These are phyloP conservation scores for Drosophila atroscutellata DNA, from an alignment of 2,888 invertebrate species.

Conservation along the genomic window DNA sequence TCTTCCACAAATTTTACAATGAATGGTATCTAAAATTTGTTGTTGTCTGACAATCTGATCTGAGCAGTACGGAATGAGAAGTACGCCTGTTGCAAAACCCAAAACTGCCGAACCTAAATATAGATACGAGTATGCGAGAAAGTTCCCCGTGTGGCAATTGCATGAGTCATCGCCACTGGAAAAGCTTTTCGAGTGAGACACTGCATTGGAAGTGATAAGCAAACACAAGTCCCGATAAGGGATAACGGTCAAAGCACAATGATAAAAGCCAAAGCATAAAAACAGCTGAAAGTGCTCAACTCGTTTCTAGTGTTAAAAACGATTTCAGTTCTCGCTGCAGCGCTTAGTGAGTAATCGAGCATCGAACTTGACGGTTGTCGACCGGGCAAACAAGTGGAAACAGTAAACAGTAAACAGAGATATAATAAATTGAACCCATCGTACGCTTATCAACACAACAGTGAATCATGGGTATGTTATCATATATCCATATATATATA, in stretches of 20 bases:
- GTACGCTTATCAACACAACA: slow-evolving; percentile 21
- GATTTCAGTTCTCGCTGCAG: not conserved
- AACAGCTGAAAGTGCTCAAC: not conserved
- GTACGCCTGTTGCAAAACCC: not conserved
- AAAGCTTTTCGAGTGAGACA: slow-evolving; percentile 20
- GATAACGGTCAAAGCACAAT: slow-evolving; percentile 1
- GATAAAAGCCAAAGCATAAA: not conserved
- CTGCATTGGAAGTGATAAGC: slow-evolving; percentile 14
- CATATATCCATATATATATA: not conserved
- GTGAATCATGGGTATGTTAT: slow-evolving; percentile 57
- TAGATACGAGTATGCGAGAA: slow-evolving; percentile 7
- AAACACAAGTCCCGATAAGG: slow-evolving; percentile 6
- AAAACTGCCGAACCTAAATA: not conserved
- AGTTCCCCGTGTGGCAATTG: slow-evolving; percentile 3
- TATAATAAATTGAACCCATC: slow-evolving; percentile 1
- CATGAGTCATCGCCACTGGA: slow-evolving; percentile 26
- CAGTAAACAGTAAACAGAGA: not conserved
- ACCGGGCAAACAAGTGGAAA: not conserved
- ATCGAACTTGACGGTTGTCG: slow-evolving; percentile 17
- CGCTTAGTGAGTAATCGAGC: slow-evolving; percentile 25
- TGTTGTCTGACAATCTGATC: not conserved
- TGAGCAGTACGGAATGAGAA: not conserved
- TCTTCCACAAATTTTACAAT: slow-evolving; percentile 3
- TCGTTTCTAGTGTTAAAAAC: slow-evolving; percentile 11
- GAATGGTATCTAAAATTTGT: not conserved